Base-by-base conservation (phyloP, 2,888 invertebrate species). In the Tenthredo mesomela region DNA sequence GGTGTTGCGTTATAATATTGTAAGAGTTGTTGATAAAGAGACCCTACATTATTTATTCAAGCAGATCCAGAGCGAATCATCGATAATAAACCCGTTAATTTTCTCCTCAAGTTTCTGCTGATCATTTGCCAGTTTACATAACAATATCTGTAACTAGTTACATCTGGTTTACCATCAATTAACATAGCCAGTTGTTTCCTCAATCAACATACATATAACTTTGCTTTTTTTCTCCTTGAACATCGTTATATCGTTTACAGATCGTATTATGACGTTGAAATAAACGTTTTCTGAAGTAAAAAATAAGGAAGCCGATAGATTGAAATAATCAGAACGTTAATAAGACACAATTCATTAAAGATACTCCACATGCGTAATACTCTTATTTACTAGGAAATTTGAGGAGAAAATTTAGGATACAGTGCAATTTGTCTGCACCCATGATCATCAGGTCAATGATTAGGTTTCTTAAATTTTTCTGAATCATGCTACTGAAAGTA, bases 21-120 rank as follows among this genome's bases (percentile, higher is more conserved):
- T 54, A n/a, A 54, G n/a, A 54, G 7, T 77, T 18, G 54, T 10
- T 29, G 33, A 50, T 50, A 12, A 54, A 18, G 0, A 50, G 33
- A 54, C 29, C 43, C 29, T 77, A 9, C 25, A 80, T 61, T 21
- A 77, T 80, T 80, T 80, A 80, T 43, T 80, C 58, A 80, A 58
- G 61, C n/a, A 80, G 37, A 80, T 61, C 80, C 58, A 21, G 61
- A 61, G 21, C 61, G 61, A 37, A 50, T 58, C 25, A 50, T 29
- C 54, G 54, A 77, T 54, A 33, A 77, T 21, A 21, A 25, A 47
- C 50, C 6, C 5, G 1, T 21, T n/a, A n/a, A 73, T 43, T 21
- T 73, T 6, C 43, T 73, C 73, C 73, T 43, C 43, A 73, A 73
- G 40, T 73, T 73, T 21, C 73, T 43, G 40, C 25, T 43, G 9